Percentiles rank a stretch among this genome's conserved stretches.
phyloP scores from a whole-genome alignment of 2,888 invertebrate genomes.

The Callinectes sapidus region DNA sequence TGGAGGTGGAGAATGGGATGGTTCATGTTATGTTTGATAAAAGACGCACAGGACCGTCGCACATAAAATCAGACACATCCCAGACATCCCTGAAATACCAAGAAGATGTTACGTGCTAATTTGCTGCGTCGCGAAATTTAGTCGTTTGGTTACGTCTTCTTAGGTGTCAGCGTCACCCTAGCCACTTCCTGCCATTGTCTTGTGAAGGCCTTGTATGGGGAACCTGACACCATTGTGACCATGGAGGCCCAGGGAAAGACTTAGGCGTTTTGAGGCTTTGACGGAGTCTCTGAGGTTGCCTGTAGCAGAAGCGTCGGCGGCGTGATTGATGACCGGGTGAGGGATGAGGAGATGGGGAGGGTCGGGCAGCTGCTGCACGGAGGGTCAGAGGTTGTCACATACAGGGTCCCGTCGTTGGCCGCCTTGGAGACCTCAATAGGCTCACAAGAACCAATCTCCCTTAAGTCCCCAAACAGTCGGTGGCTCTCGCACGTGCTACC shows the following conservation, averaged over 20 bases:
- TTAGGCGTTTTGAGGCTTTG: constrained; percentile 45
- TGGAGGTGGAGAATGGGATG: constrained; percentile 16
- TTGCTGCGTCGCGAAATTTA: constrained; percentile 24
- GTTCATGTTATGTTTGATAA: background rate
- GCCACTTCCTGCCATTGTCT: constrained; percentile 60
- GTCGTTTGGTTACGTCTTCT: constrained; percentile 30
- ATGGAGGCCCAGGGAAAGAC: constrained; percentile 17
- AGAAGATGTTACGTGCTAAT: background rate
- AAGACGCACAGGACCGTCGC: constrained; percentile 15
- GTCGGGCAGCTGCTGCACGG: constrained; percentile 37
- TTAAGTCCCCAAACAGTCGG: background rate
- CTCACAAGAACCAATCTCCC: constrained; percentile 43
- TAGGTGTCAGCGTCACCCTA: constrained; percentile 42
- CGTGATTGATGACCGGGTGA: constrained; percentile 45
- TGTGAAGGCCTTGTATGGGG: constrained; percentile 34
- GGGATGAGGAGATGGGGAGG: constrained; percentile 1
- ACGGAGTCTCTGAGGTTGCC: constrained; percentile 28
- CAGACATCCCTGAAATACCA: background rate
- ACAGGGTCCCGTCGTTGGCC: background rate
- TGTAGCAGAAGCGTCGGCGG: constrained; percentile 16
- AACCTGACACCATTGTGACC: constrained; percentile 44
- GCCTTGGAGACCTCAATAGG: constrained; percentile 42
- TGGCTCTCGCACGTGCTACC: constrained; percentile 39
- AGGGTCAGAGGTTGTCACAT: constrained; percentile 46
- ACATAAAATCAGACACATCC: constrained; percentile 13